A percentile compares a stretch with the other conserved stretches of the same genome.
phyloP scores from a whole-genome alignment of 2,797 vertebrate genomes.

The Liparis tanakae region DNA sequence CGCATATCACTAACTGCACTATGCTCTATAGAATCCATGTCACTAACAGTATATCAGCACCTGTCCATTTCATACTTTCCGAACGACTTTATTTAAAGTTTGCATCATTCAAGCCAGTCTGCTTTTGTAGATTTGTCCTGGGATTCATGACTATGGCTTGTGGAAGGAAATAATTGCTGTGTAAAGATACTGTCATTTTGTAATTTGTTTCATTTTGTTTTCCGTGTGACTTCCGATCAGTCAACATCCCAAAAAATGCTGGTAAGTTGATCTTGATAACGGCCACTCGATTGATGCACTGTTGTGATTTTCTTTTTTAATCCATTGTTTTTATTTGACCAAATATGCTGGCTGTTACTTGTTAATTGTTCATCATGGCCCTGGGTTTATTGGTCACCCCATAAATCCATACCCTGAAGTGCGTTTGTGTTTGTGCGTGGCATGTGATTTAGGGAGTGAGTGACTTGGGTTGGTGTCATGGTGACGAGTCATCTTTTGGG shows the following conservation, averaged over 20 bases:
- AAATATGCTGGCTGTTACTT: too few relatives aligned
- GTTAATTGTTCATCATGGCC: conserved; percentile 82
- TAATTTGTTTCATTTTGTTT: conserved; percentile 87
- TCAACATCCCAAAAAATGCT: conserved; percentile 91
- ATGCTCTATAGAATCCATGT: background rate
- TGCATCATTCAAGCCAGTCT: conserved; percentile 36
- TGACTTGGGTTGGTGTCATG: conserved; percentile 57
- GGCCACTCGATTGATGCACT: conserved; percentile 85
- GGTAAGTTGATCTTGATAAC: conserved; percentile 87
- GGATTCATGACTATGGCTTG: conserved; percentile 32
- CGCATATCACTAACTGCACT: background rate
- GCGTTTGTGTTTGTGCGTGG: conserved; percentile 37
- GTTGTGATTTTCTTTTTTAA: conserved; percentile 78
- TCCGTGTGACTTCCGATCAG: conserved; percentile 88
- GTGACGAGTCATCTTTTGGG: conserved; percentile 56
- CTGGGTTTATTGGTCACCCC: conserved; percentile 79
- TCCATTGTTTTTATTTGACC: conserved; percentile 79
- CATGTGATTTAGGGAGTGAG: conserved; percentile 35
- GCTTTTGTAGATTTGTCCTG: conserved; percentile 17
- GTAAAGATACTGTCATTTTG: conserved; percentile 79
- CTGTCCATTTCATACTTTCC: conserved; percentile 16
- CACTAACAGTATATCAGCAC: conserved; percentile 3
- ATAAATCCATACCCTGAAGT: conserved; percentile 75
- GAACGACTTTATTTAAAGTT: conserved; percentile 26
- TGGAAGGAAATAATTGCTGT: conserved; percentile 68